Conservation (phyloP, 2,113 vertebrate species). For the Tragelaphus strepsiceros region DNA sequence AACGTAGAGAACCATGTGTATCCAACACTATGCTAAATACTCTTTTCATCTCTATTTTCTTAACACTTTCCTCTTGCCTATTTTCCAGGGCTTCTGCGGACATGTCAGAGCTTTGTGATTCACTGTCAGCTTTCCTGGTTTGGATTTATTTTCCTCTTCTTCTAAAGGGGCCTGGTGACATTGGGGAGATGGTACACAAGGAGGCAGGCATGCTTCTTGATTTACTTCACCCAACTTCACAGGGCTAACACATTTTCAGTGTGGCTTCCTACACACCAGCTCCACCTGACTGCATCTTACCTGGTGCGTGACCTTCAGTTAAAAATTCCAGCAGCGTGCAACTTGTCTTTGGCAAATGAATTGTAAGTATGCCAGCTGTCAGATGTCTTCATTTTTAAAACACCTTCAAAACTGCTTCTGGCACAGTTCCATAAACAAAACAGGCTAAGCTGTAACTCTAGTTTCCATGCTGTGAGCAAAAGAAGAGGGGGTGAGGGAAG, state of each 20-base stretch:
- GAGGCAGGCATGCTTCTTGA: slow-evolving; percentile 62
- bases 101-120: slow-evolving; percentile 71
- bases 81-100: slow-evolving; percentile 69
- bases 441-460: slow-evolving; percentile 79
- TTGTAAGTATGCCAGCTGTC: slow-evolving; percentile 84
- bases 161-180: slow-evolving; percentile 36
- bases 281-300: slow-evolving; percentile 80
- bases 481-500: slow-evolving; percentile 66
- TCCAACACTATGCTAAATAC: slow-evolving; percentile 66
- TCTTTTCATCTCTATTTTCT: slow-evolving; percentile 39
- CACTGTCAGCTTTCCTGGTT: slow-evolving; percentile 67
- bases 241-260: slow-evolving; percentile 58
- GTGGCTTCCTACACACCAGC: slow-evolving; percentile 63
- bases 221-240: slow-evolving; percentile 62
- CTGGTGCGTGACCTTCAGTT: slow-evolving; percentile 81
- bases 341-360: slow-evolving; percentile 84
- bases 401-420: slow-evolving; percentile 85
- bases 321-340: slow-evolving; percentile 80
- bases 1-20: slow-evolving; percentile 71
- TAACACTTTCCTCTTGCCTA: slow-evolving; percentile 66
- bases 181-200: slow-evolving; percentile 21
- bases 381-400: slow-evolving; percentile 87
- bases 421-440: slow-evolving; percentile 83
- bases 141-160: slow-evolving; percentile 17
- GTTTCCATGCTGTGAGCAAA: slow-evolving; percentile 76